Base-by-base conservation (phyloP, 2,113 vertebrate genomes). In the Cyrtonyx montezumae region DNA sequence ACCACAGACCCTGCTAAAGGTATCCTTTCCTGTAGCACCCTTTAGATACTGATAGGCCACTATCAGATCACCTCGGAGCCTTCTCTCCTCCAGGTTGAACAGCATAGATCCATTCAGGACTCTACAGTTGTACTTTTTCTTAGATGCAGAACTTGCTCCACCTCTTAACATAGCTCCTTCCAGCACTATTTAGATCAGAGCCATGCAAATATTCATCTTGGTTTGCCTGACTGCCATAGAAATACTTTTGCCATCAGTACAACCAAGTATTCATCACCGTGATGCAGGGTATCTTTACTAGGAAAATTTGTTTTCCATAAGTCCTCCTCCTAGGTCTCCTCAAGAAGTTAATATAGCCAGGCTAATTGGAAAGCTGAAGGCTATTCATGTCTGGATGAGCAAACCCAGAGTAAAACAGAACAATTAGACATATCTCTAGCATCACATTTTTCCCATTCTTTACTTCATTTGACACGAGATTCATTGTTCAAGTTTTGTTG, bases 221-320 rank as follows among this genome's bases (percentile, higher is more conserved):
- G 10, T 82, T 91, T 85, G 12, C 46, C 42, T 83, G n/a, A 55
- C 14, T 77, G 65, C 17, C 32, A 16, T 8, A n/a, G 37, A 56
- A 67, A 70, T 53, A 67, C 3, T 16, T 65, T 23, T 81, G 43
- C 13, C 6, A 9, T 43, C 7, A 36, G 32, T 34, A 42, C 22
- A 84, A 67, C 12, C 34, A 71, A 32, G 17, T 75, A 5, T 42
- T 86, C 80, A 36, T 34, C 48, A 58, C 40, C 66, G 7, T 6
- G 61, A 30, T 0, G 0, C 20, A 48, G 17, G 5, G 4, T 61
- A 26, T 21, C n/a, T 40, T 40, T 73, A 62, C 13, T 28, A 74
- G 30, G 36, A 87, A 53, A 13, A 26, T 23, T 82, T 84, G 71
- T 18, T 37, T 76, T 36, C 18, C 2, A 0, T 62, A 69, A 66